Evolutionary conservation across 2,888 invertebrate species (phyloP), one percentile per base, ranked within the genome.

Genomic region (Xiphydria camelus): DNA sequence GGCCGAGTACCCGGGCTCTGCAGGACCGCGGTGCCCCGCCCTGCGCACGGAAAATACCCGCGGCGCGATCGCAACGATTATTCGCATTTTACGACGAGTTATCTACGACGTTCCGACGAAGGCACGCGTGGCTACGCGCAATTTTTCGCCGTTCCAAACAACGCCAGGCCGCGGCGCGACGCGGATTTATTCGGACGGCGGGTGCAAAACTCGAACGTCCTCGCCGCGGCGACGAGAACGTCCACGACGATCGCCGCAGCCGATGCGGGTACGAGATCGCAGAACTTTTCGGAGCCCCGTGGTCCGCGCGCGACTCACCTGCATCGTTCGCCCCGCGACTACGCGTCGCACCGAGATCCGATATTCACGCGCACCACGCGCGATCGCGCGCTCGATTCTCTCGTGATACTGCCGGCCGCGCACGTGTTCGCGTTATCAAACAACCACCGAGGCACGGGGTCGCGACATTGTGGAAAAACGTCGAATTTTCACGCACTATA

Each of bases 241-340:
- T n/a, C 32, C 39, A 45, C 14, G 34, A 45, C 40, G 39, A 41
- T 49, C 33, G 25, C 22, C 31, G 21, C 45, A 39, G 23, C 22
- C 23, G 18, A 23, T 26, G 17, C 49, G 49, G 53, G 25, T 38
- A 48, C 32, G 56, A 59, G 62, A 53, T 53, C 47, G n/a, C 44
- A 58, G 54, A 50, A 60, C 57, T 57, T 53, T 57, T 58, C 60
- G 52, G 56, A 63, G 56, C 55, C 63, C 53, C 60, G n/a, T n/a
- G n/a, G n/a, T n/a, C n/a, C n/a, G n/a, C n/a, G n/a, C n/a, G n/a
- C 53, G 66, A 75, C 75, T 75, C 71, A 75, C 75, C 75, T 75
- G 75, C 75, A 75, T 75, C 64, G 65, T 71, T 44, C 61, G 62
- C n/a, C n/a, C n/a, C n/a, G n/a, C 60, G 68, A 67, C 65, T 71